Base-by-base conservation (phyloP, 2,888 invertebrate genomes). In the Xylota segnis region DNA sequence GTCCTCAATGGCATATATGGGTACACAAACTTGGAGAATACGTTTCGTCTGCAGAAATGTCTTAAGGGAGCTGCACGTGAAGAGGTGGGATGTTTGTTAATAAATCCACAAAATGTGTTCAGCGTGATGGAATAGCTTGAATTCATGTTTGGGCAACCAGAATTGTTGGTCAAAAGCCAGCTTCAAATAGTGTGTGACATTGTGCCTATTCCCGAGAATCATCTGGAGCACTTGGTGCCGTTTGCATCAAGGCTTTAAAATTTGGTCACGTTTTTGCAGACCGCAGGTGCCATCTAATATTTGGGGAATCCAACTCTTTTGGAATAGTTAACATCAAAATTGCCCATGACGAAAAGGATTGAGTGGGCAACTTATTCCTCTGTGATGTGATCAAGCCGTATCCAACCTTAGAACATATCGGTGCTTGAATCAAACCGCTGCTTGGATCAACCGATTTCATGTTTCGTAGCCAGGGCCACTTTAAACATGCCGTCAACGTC, bases 71-170 rank as follows among this genome's bases (percentile, higher is more conserved):
- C 58, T 10, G 34, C 58, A 10, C 58, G 34, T 4, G 58, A 58
- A 12, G 58, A 58, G 9, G 58, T 58, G 16, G 58, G 34, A 16
- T 58, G 34, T 37, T 10, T 58, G 4, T 10, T 58, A 16, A 58
- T 58, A 9, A 58, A 34, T 5, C 34, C 58, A 16, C 14, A 58
- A 16, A 58, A 56, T 56, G 32, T 56, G 0, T n/a, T 29, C 5
- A 32, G 32, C 3, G 32, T 56, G 3, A 56, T 56, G 1, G 18
- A 58, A 7, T 18, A 18, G 14, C 32, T 32, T n/a, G 14, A 58
- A 18, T 58, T 37, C 16, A 58, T 12, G 7, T 58, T 58, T 18
- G 18, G 37, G 0, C 34, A 58, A 5, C 37, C 58, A n/a, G n/a
- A n/a, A n/a, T n/a, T n/a, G n/a, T n/a, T n/a, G n/a, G n/a, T n/a